Base-by-base conservation (phyloP, 2,888 invertebrate genomes). In the Erebia aethiops region DNA sequence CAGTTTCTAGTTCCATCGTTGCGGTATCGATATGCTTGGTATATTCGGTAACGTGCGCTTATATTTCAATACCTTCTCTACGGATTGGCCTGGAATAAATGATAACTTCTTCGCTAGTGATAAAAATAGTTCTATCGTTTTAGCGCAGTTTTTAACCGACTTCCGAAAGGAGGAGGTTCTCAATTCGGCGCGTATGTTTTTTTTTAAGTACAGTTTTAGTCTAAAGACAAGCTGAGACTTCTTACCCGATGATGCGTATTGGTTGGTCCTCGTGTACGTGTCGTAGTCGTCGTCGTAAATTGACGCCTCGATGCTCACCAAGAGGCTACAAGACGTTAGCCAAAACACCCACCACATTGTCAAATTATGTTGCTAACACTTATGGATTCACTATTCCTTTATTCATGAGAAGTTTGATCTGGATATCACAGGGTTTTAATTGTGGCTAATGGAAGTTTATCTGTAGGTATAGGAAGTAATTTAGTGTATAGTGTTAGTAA, bases 231-330 rank as follows among this genome's bases (percentile, higher is more conserved):
- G 11, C 10, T 16, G 14, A 60, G 61, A 18, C 54, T 46, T 74
- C 78, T 89, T 86, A 92, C 93, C 93, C 83, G 92, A 82, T 76
- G 77, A 84, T 78, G 84, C 87, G 82, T 87, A 90, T 82, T 93
- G 91, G 77, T 91, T 91, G 69, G 79, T 75, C 77, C 87, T 90
- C 13, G 91, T 91, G 77, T 91, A 92, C 0, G 87, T 82, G 76
- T 93, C 93, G 81, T 92, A 93, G 74, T 93, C 92, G 66, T 93
- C 92, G 76, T 93, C 92, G 78, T 92, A 92, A 5, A 92, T 77
- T 4, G 92, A 83, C 0, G 87, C 91, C 26, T 88, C 84, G 5
- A 82, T 74, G 74, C 76, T 82, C 54, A 81, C 81, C 67, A 87
- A 76, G 58, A 89, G 81, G 65, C 84, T 81, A 69, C 84, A 80